Conservation (phyloP, 2,888 invertebrate species). For the Argyresthia albistria region DNA sequence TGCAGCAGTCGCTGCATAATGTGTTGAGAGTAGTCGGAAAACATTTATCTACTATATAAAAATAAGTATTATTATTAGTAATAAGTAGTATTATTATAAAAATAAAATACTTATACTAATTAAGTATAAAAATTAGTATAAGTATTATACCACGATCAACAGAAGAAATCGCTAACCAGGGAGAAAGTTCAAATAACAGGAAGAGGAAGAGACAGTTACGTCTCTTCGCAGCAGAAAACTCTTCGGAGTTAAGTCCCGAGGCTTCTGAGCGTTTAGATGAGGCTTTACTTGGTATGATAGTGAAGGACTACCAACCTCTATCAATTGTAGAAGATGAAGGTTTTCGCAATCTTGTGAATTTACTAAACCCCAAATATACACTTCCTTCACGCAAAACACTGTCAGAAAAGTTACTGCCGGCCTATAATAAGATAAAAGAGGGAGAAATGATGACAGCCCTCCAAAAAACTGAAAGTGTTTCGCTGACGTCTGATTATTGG, state of each 20-base stretch:
- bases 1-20: too few relatives aligned
- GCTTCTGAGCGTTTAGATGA: conserved; percentile 8
- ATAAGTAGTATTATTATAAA: too few relatives aligned
- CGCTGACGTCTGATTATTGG: conserved; percentile 19
- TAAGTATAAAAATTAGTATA: too few relatives aligned
- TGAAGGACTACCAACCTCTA: conserved; percentile 23
- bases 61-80: too few relatives aligned
- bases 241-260: background rate
- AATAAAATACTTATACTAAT: too few relatives aligned
- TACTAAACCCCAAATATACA: conserved; percentile 20
- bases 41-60: too few relatives aligned
- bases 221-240: background rate
- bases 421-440: conserved; percentile 10
- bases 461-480: conserved; percentile 7
- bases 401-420: conserved; percentile 16
- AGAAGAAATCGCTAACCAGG: too few relatives aligned
- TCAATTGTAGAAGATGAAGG: conserved; percentile 24
- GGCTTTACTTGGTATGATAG: conserved; percentile 19
- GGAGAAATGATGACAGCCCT: conserved; percentile 10
- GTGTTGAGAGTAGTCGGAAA: too few relatives aligned
- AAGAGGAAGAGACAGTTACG: background rate
- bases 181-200: background rate
- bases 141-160: too few relatives aligned
- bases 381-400: conserved; percentile 19
- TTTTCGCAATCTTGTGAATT: conserved; percentile 19